These are phyloP conservation scores for Flexamia atlantica DNA, from an alignment of 2,888 invertebrate genomes.

Conservation along the genomic window DNA sequence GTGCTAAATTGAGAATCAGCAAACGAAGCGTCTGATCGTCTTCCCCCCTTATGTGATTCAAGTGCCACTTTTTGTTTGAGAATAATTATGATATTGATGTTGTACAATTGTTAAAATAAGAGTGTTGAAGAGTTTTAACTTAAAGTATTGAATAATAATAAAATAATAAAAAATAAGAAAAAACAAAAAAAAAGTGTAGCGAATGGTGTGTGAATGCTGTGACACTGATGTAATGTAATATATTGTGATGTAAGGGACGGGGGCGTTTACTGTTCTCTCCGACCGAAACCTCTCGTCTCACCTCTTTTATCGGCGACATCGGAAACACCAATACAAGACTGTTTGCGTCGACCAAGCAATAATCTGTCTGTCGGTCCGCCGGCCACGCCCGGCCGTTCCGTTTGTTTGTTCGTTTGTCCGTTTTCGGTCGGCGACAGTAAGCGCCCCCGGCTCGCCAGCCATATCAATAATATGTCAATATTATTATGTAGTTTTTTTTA, in stretches of 20 bases:
- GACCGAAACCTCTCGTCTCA: background rate
- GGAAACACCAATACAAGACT: slow-evolving; percentile 56
- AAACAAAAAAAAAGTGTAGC: slow-evolving; percentile 71
- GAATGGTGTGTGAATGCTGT: slow-evolving; percentile 58
- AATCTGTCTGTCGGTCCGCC: slow-evolving; percentile 36
- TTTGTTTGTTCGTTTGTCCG: slow-evolving; percentile 52
- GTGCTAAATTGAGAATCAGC: slow-evolving; percentile 52
- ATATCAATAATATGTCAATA: slow-evolving; percentile 60
- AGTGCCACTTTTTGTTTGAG: slow-evolving; percentile 88
- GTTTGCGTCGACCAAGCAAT: slow-evolving; percentile 49
- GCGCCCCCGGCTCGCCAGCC: slow-evolving; percentile 51
- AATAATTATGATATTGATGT: slow-evolving; percentile 71
- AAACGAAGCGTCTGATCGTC: slow-evolving; percentile 54
- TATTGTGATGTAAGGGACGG: slow-evolving; percentile 72
- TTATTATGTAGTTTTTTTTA: slow-evolving; percentile 59
- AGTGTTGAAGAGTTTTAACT: slow-evolving; percentile 63
- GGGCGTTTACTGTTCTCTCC: slow-evolving; percentile 4
- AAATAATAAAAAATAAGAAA: slow-evolving; percentile 71
- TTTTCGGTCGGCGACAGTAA: slow-evolving; percentile 40
- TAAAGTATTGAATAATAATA: slow-evolving; percentile 60
- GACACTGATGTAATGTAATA: slow-evolving; percentile 60
- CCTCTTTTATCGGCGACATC: slow-evolving; percentile 20
- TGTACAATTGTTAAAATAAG: slow-evolving; percentile 63
- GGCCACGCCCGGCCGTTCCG: background rate
- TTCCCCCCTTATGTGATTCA: slow-evolving; percentile 79